Base-by-base conservation (phyloP, 1,140 invertebrate genomes). In the Lepidotrigona ventralis region DNA sequence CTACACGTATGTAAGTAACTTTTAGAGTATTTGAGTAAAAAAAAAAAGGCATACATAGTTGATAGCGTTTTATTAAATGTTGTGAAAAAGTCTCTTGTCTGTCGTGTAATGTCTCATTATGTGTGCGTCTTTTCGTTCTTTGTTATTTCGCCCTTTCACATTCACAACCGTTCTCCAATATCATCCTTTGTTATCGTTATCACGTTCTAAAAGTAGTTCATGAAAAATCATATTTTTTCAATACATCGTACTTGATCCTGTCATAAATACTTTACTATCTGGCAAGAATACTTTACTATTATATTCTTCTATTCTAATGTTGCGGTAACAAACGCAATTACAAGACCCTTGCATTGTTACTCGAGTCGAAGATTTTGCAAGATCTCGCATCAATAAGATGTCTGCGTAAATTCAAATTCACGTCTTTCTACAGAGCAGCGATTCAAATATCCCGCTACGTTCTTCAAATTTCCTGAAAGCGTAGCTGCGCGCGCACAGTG, bases 1-100 rank as follows among this genome's bases (percentile, higher is more conserved):
- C 84, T 90, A 88, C 89, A 90, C 88, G 86, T 91, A 93, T 93
- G 92, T 93, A 93, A 93, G 92, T 93, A 92, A 92, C 90, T 93
- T 93, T 93, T 92, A 93, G 91, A 93, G 88, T 90, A 93, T 93
- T 93, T 93, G 88, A 92, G 91, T 93, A 93, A 93, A 93, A 93
- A 88, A 92, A 90, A 88, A 92, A 90, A 92, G 85, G 86, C 87
- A 92, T 92, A 91, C 89, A 93, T 93, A 94, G 92, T 92, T 94
- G 90, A 93, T 93, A 94, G 92, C 89, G 92, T 93, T 94, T 94
- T 94, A 94, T 94, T 94, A 93, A 94, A 94, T 93, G 93, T 94
- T 94, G 93, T 94, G 93, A 92, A 93, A 94, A 94, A 93, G 91
- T 92, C 91, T 90, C 63, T 87, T 90, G 83, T 90, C 86, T 85